These are phyloP conservation scores for Sander lucioperca DNA, from an alignment of 2,113 vertebrate species.

Conservation along the genomic window DNA sequence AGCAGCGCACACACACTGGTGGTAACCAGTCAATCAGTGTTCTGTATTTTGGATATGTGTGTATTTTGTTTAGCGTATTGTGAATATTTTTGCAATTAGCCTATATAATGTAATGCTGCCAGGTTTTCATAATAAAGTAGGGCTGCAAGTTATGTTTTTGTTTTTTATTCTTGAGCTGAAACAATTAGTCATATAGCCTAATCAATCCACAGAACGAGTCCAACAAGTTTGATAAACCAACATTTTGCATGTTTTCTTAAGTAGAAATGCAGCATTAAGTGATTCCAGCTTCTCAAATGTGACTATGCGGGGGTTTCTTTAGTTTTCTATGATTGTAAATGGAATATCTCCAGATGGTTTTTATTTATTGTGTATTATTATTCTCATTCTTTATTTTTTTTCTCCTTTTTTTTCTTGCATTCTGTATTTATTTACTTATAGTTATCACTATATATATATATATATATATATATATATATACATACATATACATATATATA, in stretches of 20 bases:
- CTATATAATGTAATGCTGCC: background rate
- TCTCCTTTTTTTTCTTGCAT: too few relatives aligned
- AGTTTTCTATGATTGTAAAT: background rate
- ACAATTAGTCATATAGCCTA: background rate
- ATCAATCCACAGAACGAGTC: too few relatives aligned
- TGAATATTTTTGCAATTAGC: background rate
- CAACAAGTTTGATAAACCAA: background rate
- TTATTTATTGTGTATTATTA: too few relatives aligned
- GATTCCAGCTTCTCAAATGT: background rate
- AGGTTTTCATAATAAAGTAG: background rate
- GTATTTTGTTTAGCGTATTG: background rate
- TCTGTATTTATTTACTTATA: too few relatives aligned
- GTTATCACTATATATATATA: too few relatives aligned
- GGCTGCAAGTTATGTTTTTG: background rate
- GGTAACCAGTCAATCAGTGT: background rate
- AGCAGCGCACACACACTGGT: background rate
- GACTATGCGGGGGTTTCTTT: background rate
- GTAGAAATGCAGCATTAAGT: background rate
- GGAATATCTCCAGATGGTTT: background rate
- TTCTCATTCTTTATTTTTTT: too few relatives aligned
- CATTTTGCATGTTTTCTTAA: background rate
- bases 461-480: too few relatives aligned
- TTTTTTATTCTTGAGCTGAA: background rate
- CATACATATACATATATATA: too few relatives aligned
- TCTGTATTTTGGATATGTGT: background rate